Evolutionary conservation across 2,113 vertebrate genomes (phyloP).

Genomic region (Urocolius indicus): DNA sequence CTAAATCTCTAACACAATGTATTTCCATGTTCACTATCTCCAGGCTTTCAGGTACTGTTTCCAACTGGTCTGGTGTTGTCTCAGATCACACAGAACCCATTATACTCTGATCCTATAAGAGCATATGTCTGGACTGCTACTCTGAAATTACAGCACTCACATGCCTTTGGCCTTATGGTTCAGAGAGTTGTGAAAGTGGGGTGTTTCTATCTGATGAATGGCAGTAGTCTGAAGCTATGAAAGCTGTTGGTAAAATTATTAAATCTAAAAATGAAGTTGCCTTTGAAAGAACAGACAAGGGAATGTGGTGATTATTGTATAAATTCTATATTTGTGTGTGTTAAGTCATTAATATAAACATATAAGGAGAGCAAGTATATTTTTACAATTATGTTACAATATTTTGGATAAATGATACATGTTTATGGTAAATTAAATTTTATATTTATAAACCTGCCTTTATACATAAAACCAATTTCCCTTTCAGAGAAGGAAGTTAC

Average conservation of each 20-base stretch:
- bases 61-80: not conserved
- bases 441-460: not conserved
- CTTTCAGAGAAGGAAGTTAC: not conserved
- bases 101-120: not conserved
- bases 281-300: not conserved
- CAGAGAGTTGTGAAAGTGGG: not conserved
- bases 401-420: not conserved
- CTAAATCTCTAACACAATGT: not conserved
- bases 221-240: not conserved
- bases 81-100: not conserved
- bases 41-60: not conserved
- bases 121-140: not conserved
- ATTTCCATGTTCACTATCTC: not conserved
- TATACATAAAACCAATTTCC: not conserved
- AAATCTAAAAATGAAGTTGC: not conserved
- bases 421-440: conserved; percentile 6
- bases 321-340: not conserved
- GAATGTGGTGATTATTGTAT: not conserved
- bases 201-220: not conserved
- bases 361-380: not conserved
- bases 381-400: not conserved
- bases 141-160: not conserved
- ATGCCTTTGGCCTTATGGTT: not conserved
- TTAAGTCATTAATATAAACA: not conserved
- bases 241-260: not conserved